These are phyloP conservation scores for Spheniscus mendiculus DNA, from an alignment of 2,113 vertebrate genomes.

Conservation along the genomic window DNA sequence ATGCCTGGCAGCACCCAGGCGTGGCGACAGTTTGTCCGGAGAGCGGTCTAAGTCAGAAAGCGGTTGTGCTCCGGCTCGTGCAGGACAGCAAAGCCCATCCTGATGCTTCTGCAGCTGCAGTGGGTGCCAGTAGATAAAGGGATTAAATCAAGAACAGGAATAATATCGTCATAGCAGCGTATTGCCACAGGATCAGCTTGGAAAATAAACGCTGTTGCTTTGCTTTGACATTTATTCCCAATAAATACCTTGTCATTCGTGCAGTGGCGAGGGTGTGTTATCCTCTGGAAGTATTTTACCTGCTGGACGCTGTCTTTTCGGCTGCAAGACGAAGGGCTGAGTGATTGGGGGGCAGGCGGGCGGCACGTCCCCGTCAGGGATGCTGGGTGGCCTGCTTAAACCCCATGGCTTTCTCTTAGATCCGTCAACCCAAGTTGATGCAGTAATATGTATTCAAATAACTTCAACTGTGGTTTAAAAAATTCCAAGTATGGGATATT, in stretches of 20 bases:
- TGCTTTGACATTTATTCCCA: constrained; percentile 47
- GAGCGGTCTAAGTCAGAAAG: not conserved
- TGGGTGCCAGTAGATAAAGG: not conserved
- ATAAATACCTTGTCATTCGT: constrained; percentile 6
- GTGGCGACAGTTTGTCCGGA: rapidly evolving
- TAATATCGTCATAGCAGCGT: not conserved
- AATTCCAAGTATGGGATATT: not conserved
- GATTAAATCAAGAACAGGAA: not conserved
- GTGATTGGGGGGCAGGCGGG: not conserved
- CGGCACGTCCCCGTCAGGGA: rapidly evolving
- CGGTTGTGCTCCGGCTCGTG: not conserved
- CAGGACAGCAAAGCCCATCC: not conserved
- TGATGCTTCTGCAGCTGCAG: not conserved
- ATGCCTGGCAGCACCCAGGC: not conserved
- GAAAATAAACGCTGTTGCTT: constrained; percentile 16
- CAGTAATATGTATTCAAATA: rapidly evolving
- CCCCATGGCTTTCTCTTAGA: not conserved
- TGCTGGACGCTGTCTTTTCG: not conserved
- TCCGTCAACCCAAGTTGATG: not conserved
- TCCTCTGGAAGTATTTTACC: constrained; percentile 1
- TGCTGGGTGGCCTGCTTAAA: not conserved
- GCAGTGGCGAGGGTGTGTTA: not conserved
- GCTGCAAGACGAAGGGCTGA: not conserved
- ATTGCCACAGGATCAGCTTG: not conserved
- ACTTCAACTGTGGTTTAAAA: not conserved